Evolutionary conservation across 2,888 invertebrate genomes (phyloP), one percentile per base, ranked within the genome.

Genomic region (Orchestes rusci): DNA sequence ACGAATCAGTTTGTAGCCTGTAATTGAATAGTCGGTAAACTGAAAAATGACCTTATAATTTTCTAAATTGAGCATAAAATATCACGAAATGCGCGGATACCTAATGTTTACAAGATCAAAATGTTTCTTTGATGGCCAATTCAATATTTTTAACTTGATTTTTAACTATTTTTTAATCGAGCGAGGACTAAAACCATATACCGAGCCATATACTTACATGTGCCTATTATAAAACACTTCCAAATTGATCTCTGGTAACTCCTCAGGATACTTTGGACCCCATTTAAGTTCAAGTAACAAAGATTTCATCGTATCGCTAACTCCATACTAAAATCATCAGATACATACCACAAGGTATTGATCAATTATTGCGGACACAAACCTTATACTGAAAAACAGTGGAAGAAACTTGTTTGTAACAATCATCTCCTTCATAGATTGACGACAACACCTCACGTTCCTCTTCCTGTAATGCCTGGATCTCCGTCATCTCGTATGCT

Each of bases 211-310:
- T 23, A 48, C 87, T 82, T 73, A 93, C 93, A 95, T 70, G 66
- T 88, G 84, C 63, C 88, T 85, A 69, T 96, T 96, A 65, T 91
- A 95, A 70, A 95, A 96, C 27, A 87, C 82, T 57, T 93, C 86
- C 76, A 95, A 74, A 69, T 84, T 91, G 48, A 94, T 75, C 17
- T 64, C 70, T 8, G 96, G 94, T 54, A 80, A 75, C 32, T 83
- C 84, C 31, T 83, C 79, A 4, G 96, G 96, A 68, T 96, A 96
- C 32, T 79, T 78, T 1, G 80, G 75, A 16, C 82, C 82, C 95
- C 95, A 96, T 57, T 73, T 73, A 52, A 96, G 79, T 70, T 95
- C 93, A 50, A 95, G 66, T 47, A 95, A 69, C 68, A 95, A 90
- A 1, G 93, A 88, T 66, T 85, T 82, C 18, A 71, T 66, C 48